Conservation (phyloP, 2,113 vertebrate species). For the Hippocampus mohnikei region DNA sequence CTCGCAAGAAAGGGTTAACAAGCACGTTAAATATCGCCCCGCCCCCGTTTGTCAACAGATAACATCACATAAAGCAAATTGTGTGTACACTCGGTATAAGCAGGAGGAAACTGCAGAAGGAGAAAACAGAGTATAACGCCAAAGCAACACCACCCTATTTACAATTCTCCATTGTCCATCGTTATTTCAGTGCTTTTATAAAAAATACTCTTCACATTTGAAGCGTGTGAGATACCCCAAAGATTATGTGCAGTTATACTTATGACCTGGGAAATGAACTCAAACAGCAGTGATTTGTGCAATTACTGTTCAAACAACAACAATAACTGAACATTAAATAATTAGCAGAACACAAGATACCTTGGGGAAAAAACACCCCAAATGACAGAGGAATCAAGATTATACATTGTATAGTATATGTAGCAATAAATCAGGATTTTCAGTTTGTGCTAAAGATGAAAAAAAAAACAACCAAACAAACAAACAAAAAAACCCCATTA, state of each 20-base stretch:
- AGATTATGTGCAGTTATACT: conserved; percentile 63
- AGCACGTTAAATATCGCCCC: conserved; percentile 42
- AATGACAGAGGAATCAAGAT: conserved; percentile 1
- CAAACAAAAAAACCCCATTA: conserved; percentile 2
- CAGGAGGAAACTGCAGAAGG: conserved; percentile 73
- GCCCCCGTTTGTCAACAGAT: conserved; percentile 44
- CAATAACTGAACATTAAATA: conserved; percentile 27
- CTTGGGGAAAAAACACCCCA: conserved; percentile 5
- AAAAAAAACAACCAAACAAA: conserved; percentile 5
- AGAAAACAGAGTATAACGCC: conserved; percentile 53
- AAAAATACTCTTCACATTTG: conserved; percentile 99
- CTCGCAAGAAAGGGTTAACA: conserved; percentile 33
- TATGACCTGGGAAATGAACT: conserved; percentile 29
- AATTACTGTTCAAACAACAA: conserved; percentile 31
- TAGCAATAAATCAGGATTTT: conserved; percentile 24
- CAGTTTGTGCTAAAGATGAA: conserved; percentile 57
- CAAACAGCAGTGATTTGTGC: conserved; percentile 47
- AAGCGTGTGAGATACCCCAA: conserved; percentile 76
- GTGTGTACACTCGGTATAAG: conserved; percentile 76
- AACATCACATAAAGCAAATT: conserved; percentile 60
- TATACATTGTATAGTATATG: conserved; percentile 3
- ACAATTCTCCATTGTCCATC: conserved; percentile 82
- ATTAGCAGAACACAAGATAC: conserved; percentile 5
- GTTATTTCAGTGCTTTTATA: conserved; percentile 85
- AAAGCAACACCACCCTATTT: conserved; percentile 80